Conservation (phyloP, 2,113 vertebrate species). For the Hirundichthys speculiger region DNA sequence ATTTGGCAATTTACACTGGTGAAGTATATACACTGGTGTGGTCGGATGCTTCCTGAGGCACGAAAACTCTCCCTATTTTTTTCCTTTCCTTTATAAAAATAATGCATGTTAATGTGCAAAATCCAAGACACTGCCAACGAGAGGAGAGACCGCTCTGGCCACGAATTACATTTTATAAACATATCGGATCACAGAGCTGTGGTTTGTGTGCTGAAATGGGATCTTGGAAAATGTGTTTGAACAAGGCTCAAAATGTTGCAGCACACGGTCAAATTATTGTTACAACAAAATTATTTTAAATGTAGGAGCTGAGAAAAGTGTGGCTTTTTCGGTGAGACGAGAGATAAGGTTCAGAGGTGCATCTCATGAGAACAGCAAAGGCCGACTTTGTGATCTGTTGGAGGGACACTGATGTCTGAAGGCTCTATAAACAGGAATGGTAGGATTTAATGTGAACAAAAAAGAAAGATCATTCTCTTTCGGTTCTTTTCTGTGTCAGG, state of each 20-base stretch:
- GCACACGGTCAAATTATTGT: slow-evolving; percentile 10
- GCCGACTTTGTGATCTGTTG: slow-evolving; percentile 51
- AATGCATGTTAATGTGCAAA: slow-evolving; percentile 67
- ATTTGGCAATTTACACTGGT: slow-evolving; percentile 61
- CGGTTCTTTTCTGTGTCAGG: too few species aligned
- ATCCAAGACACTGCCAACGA: slow-evolving; percentile 52
- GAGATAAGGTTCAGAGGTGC: slow-evolving; percentile 3
- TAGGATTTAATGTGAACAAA: not conserved
- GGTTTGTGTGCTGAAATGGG: slow-evolving; percentile 47
- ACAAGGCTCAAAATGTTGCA: slow-evolving; percentile 40
- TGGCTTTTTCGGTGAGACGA: slow-evolving; percentile 17
- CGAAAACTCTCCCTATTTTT: slow-evolving; percentile 42
- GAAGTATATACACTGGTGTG: slow-evolving; percentile 57
- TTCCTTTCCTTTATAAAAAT: slow-evolving; percentile 42
- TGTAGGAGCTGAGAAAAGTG: slow-evolving; percentile 32
- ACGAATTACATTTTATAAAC: slow-evolving; percentile 64
- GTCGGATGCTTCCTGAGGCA: slow-evolving; percentile 55
- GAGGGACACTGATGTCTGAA: not conserved
- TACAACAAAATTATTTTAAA: slow-evolving; percentile 52
- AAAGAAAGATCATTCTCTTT: too few species aligned
- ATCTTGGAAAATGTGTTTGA: slow-evolving; percentile 43
- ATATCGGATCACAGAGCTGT: slow-evolving; percentile 58
- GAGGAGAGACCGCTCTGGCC: slow-evolving; percentile 45
- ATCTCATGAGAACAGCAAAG: slow-evolving; percentile 37
- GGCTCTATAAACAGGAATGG: too few species aligned